Evolutionary conservation across 2,113 vertebrate genomes (phyloP), one percentile per base, ranked within the genome.

Genomic region (Ornithorhynchus anatinus): DNA sequence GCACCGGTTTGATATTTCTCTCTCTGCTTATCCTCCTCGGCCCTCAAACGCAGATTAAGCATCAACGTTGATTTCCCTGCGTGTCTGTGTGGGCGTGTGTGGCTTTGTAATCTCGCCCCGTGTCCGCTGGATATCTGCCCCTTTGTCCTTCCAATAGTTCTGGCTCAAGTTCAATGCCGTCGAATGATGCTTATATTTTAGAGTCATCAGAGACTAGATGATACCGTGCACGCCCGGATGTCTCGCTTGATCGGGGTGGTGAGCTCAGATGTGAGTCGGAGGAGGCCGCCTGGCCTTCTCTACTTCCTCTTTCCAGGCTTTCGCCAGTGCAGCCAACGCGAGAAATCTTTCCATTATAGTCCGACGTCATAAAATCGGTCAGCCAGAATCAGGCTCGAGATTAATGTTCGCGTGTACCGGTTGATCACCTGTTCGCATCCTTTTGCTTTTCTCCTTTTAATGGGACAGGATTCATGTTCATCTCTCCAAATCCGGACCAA

Each of bases 21-120:
- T 61, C 19, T 69, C 85, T 87, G 79, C 86, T 89, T 92, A 77
- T 84, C 59, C 88, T 80, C 75, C 80, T 86, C 89, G 88, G 84
- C 91, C 89, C 91, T 89, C 79, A 89, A 89, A 67, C 69, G 53
- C 61, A 84, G 80, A 73, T 89, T 77, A 72, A 86, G 75, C 79
- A 64, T 25, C 58, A 71, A 42, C 44, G 71, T 44, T 37, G 64
- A 31, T 70, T 69, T 75, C 68, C 51, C 66, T 42, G 78, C 8
- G 15, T 43, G 17, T 85, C 72, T 50, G 25, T 29, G 75, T 77
- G 69, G 8, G 15, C 39, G 17, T 85, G 72, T 50, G 25, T 29
- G 75, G 75, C 66, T 75, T 80, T 65, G 64, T 56, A 57, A 58
- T 65, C 59, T 44, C 39, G 75, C 60, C 40, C 37, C 70, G 58